Percentiles rank a stretch among this genome's conserved stretches.
These are phyloP conservation scores for Lethrus apterus DNA, from an alignment of 1,140 invertebrate species.

Conservation along the genomic window DNA sequence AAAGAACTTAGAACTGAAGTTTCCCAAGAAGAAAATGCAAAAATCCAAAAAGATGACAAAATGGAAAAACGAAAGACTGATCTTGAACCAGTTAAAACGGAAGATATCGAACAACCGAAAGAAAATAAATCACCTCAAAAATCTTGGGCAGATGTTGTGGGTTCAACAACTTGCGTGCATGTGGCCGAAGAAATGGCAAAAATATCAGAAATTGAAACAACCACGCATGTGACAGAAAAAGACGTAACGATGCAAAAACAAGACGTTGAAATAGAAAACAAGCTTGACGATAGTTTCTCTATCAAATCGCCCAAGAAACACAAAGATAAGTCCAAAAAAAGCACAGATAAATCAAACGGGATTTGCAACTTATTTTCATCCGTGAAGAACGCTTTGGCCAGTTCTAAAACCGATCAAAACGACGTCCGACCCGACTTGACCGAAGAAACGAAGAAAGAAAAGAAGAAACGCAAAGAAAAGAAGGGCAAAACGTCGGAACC, in stretches of 20 bases:
- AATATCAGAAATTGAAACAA: not conserved
- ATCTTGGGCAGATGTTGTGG: not conserved
- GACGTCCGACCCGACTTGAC: not conserved
- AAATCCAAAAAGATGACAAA: not conserved
- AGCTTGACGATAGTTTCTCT: not conserved
- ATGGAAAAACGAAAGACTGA: constrained; percentile 1
- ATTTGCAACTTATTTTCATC: constrained; percentile 28
- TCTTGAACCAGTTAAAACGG: too few relatives aligned
- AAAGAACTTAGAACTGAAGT: not conserved
- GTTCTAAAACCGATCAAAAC: constrained; percentile 19
- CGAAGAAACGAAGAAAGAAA: constrained; percentile 14
- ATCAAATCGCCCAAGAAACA: too few relatives aligned
- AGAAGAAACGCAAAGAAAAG: constrained; percentile 18
- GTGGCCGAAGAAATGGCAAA: not conserved
- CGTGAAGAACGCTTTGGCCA: constrained; percentile 30
- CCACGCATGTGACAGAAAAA: not conserved
- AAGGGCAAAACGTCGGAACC: not conserved
- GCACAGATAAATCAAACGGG: constrained; percentile 13
- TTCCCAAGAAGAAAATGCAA: not conserved
- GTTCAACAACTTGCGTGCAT: not conserved
- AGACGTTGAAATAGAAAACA: not conserved
- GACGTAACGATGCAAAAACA: not conserved
- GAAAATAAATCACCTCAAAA: not conserved
- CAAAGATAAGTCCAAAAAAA: constrained; percentile 5
- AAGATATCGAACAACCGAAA: not conserved